phyloP scores from a whole-genome alignment of 2,888 invertebrate species.

The Dryomyza anilis region DNA sequence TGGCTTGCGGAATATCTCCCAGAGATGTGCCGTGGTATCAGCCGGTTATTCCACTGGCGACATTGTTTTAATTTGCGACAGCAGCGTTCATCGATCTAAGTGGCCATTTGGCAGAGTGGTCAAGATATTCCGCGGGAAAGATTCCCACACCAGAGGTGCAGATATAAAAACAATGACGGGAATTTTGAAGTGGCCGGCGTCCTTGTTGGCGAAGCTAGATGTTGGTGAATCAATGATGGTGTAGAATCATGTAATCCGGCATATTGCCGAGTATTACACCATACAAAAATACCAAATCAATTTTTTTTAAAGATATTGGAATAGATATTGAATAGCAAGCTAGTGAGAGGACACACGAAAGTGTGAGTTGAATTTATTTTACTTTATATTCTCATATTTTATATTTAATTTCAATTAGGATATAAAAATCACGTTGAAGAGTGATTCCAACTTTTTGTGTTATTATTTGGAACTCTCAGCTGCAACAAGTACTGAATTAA shows the following conservation, averaged over 20 bases:
- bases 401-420: too few species aligned
- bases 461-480: too few species aligned
- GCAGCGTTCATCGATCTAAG: conserved; percentile 12
- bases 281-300: too few species aligned
- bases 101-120: conserved; percentile 21
- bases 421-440: too few species aligned
- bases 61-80: conserved; percentile 20
- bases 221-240: not conserved
- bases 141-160: conserved; percentile 13
- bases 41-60: conserved; percentile 19
- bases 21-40: conserved; percentile 21
- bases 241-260: not conserved
- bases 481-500: too few species aligned
- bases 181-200: conserved; percentile 15
- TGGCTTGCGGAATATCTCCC: conserved; percentile 9
- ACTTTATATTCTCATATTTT: too few species aligned
- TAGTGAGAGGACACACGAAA: too few species aligned
- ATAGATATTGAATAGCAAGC: too few species aligned
- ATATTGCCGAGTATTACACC: not conserved
- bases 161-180: conserved; percentile 9
- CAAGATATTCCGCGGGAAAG: conserved; percentile 11
- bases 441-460: too few species aligned
- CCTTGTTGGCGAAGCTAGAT: not conserved
- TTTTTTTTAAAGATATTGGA: too few species aligned
- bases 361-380: too few species aligned